A percentile compares a stretch with the other conserved stretches of the same genome.
Conservation (phyloP, 2,888 invertebrate genomes). For the Ichneumon xanthorius region DNA sequence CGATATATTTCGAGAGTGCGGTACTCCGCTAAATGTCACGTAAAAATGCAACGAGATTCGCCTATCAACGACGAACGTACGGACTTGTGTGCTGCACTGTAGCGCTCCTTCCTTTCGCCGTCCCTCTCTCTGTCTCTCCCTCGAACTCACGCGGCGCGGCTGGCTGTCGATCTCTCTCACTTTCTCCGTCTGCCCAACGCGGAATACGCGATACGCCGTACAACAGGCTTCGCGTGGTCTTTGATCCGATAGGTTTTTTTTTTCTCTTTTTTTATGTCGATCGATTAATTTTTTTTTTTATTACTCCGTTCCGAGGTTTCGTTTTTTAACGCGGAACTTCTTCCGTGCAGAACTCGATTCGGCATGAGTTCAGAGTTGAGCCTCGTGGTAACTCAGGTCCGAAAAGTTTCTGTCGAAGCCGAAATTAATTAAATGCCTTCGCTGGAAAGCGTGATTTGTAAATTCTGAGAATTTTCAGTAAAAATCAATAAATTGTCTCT, state of each 20-base stretch:
- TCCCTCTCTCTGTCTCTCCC: neutral
- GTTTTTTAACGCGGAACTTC: neutral
- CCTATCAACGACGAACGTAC: conserved; percentile 22
- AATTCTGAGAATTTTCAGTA: no score
- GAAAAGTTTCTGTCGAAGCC: no score
- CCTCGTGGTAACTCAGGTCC: no score
- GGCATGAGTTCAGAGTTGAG: no score
- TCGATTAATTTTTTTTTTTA: conserved; percentile 3
- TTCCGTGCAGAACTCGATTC: no score
- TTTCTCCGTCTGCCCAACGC: conserved; percentile 26
- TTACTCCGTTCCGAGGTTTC: neutral
- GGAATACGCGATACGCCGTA: neutral
- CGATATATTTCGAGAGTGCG: conserved; percentile 61
- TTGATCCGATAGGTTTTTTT: conserved; percentile 9
- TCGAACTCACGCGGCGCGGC: neutral
- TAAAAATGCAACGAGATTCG: conserved; percentile 48
- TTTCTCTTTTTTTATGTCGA: neutral
- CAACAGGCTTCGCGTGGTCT: conserved; percentile 27
- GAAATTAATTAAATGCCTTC: no score
- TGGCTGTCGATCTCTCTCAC: neutral
- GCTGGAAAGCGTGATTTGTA: no score
- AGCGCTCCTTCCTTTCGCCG: conserved; percentile 4
- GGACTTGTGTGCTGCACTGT: neutral
- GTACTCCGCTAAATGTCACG: conserved; percentile 58
- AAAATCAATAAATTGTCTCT: no score